Evolutionary conservation across 2,888 invertebrate genomes (phyloP).

Genomic region (Aspidiotus rigidus): DNA sequence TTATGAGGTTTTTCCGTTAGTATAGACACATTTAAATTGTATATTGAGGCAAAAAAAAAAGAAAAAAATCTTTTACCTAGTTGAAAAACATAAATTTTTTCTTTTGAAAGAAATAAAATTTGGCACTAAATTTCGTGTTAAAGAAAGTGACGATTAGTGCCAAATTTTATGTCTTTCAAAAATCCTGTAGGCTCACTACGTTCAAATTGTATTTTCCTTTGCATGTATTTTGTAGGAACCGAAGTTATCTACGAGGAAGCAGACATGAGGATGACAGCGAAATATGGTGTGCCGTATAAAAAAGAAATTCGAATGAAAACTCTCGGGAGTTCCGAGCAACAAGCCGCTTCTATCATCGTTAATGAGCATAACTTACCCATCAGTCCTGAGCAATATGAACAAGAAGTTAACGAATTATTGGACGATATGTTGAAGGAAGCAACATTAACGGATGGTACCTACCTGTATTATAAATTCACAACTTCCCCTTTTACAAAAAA

Average conservation of each 20-base stretch:
- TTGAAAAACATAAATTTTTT: too few relatives aligned
- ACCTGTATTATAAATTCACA: background rate
- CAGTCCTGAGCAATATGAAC: conserved; percentile 56
- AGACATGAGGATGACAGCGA: conserved; percentile 57
- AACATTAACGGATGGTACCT: conserved; percentile 59
- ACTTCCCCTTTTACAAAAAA: too few relatives aligned
- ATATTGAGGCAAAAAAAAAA: too few relatives aligned
- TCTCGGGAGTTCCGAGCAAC: conserved; percentile 64
- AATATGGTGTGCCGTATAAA: conserved; percentile 68
- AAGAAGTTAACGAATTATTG: conserved; percentile 52
- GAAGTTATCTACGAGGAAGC: conserved; percentile 69
- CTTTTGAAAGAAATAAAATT: too few relatives aligned
- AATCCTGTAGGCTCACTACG: too few relatives aligned
- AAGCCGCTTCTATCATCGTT: conserved; percentile 59
- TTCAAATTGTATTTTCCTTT: too few relatives aligned
- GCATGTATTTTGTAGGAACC: conserved; percentile 53
- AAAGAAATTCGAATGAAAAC: conserved; percentile 67
- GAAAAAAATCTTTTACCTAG: too few relatives aligned
- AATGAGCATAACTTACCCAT: conserved; percentile 60
- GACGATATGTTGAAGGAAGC: conserved; percentile 53
- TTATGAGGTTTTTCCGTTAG: too few relatives aligned
- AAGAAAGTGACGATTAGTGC: too few relatives aligned
- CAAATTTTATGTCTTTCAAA: too few relatives aligned
- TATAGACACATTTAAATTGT: too few relatives aligned
- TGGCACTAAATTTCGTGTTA: too few relatives aligned